Evolutionary conservation across 2,797 vertebrate genomes (phyloP).

Genomic region (Sebastes nivosus): DNA sequence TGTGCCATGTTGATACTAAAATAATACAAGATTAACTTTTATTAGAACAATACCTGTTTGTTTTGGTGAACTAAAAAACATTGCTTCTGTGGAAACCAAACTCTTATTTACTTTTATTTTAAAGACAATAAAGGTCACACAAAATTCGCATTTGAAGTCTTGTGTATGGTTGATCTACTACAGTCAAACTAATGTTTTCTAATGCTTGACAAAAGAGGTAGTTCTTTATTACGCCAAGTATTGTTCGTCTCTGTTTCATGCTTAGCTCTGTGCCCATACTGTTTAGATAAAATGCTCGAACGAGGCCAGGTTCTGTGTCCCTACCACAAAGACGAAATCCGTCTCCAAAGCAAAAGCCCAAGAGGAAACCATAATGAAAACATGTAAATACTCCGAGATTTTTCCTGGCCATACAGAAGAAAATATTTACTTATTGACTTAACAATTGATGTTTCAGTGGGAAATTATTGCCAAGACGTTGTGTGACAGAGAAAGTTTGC

Average conservation of each 20-base stretch:
- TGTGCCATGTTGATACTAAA: too few species aligned
- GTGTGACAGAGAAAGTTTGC: conserved; percentile 40
- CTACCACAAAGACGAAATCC: conserved; percentile 29
- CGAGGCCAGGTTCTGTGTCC: conserved; percentile 24
- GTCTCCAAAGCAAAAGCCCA: conserved; percentile 35
- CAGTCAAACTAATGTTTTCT: conserved; percentile 13
- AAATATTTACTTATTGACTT: conserved; percentile 58
- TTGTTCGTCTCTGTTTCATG: conserved; percentile 17
- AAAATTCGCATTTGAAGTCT: too few species aligned
- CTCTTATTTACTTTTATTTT: too few species aligned
- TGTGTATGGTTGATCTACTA: not conserved
- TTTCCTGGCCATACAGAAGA: conserved; percentile 17
- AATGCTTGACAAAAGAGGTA: conserved; percentile 13
- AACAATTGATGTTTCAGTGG: conserved; percentile 36
- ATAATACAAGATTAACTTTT: too few species aligned
- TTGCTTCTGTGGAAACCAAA: too few species aligned
- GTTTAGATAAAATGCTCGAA: conserved; percentile 36
- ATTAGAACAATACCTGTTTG: too few species aligned
- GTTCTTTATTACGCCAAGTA: not conserved
- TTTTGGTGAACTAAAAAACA: too few species aligned
- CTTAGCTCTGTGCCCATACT: conserved; percentile 1
- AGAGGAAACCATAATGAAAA: conserved; percentile 49
- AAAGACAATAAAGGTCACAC: too few species aligned
- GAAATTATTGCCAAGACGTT: conserved; percentile 31
- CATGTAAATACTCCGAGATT: conserved; percentile 27